phyloP scores from a whole-genome alignment of 2,113 vertebrate genomes.

The Microcebus griseorufus region DNA sequence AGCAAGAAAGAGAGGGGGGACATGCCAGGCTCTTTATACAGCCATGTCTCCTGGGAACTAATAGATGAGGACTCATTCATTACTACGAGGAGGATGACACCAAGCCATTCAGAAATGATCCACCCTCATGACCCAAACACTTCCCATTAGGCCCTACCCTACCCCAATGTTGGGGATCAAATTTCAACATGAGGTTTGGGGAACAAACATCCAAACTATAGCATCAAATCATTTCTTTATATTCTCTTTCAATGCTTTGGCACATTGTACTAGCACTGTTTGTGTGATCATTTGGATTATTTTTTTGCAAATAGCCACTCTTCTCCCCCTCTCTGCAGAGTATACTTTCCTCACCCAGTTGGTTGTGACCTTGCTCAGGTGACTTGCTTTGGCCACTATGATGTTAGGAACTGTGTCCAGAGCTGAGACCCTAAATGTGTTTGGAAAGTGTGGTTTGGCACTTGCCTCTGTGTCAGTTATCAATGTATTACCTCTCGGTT shows the following conservation, averaged over 20 bases:
- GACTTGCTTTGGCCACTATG: background rate
- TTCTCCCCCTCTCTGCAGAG: background rate
- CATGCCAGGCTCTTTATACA: background rate
- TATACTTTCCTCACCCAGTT: background rate
- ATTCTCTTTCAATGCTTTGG: background rate
- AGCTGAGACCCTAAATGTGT: background rate
- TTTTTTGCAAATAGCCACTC: background rate
- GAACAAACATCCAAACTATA: background rate
- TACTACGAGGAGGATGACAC: background rate
- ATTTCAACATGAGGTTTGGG: background rate
- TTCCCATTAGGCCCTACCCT: background rate
- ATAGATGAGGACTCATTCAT: background rate
- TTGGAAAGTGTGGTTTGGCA: background rate
- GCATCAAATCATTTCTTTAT: background rate
- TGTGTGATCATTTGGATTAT: background rate
- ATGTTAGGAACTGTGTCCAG: background rate
- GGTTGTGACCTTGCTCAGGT: background rate
- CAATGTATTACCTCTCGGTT: background rate
- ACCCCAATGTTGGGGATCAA: background rate
- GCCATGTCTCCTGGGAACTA: background rate
- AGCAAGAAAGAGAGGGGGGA: background rate
- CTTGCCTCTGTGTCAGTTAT: background rate
- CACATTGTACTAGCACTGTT: background rate
- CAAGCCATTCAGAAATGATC: background rate
- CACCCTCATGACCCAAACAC: background rate